Evolutionary conservation across 2,113 vertebrate species (phyloP).

Genomic region (Ptychochromis oligacanthus): DNA sequence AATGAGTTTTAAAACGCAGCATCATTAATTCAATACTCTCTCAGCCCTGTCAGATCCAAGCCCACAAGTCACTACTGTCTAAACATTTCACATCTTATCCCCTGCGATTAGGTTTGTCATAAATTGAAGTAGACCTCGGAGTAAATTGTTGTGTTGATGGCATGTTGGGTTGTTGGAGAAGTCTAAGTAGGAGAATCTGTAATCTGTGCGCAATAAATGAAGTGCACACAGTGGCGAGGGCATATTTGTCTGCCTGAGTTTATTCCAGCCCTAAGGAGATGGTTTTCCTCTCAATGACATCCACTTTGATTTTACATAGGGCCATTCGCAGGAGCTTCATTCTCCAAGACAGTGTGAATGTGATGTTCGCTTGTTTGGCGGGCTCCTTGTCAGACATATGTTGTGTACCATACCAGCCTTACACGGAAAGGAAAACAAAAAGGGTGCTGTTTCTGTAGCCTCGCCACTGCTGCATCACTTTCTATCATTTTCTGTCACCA

Average conservation of each 20-base stretch:
- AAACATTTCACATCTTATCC: slow-evolving; percentile 59
- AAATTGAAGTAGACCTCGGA: slow-evolving; percentile 59
- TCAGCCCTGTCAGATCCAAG: slow-evolving; percentile 59
- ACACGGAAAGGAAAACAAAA: slow-evolving; percentile 18
- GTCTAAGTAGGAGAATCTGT: slow-evolving; percentile 39
- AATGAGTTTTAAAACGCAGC: slow-evolving; percentile 47
- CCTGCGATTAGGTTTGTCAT: slow-evolving; percentile 46
- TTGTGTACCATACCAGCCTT: not conserved
- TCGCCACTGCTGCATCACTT: not conserved
- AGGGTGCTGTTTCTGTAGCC: slow-evolving; percentile 1
- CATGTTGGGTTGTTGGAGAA: slow-evolving; percentile 39
- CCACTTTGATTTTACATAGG: slow-evolving; percentile 42
- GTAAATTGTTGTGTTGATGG: slow-evolving; percentile 52
- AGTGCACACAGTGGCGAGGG: slow-evolving; percentile 34
- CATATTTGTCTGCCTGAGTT: slow-evolving; percentile 61
- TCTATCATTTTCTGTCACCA: not conserved
- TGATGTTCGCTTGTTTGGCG: slow-evolving; percentile 19
- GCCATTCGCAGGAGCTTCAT: slow-evolving; percentile 23
- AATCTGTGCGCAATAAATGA: slow-evolving; percentile 50
- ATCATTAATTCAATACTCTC: slow-evolving; percentile 69
- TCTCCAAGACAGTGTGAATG: slow-evolving; percentile 31
- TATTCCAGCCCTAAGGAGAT: slow-evolving; percentile 51
- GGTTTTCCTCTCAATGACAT: slow-evolving; percentile 63
- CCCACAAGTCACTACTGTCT: slow-evolving; percentile 62
- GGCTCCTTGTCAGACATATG: slow-evolving; percentile 14